phyloP scores from a whole-genome alignment of 2,888 invertebrate genomes.

The Chymomyza fuscimana region DNA sequence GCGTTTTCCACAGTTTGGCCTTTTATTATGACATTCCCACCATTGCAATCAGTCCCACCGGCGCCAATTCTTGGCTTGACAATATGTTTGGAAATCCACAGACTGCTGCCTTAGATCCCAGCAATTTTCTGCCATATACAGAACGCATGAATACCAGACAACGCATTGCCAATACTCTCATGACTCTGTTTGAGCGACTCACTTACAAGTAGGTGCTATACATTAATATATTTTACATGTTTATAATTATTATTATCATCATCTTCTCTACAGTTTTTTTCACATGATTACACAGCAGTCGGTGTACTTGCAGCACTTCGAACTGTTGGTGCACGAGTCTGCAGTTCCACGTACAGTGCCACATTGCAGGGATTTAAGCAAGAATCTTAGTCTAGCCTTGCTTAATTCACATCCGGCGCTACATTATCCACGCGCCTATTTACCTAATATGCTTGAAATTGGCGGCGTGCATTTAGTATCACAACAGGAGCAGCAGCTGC shows the following conservation, averaged over 20 bases:
- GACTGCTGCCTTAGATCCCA: slow-evolving; percentile 80
- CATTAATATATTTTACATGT: not conserved
- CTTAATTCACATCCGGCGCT: slow-evolving; percentile 78
- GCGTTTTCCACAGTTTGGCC: slow-evolving; percentile 69
- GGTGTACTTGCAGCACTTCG: slow-evolving; percentile 77
- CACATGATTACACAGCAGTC: slow-evolving; percentile 78
- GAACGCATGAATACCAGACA: slow-evolving; percentile 80
- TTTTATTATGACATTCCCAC: slow-evolving; percentile 77
- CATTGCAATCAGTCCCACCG: slow-evolving; percentile 79
- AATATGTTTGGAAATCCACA: slow-evolving; percentile 80
- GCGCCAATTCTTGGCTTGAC: slow-evolving; percentile 80
- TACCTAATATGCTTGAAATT: slow-evolving; percentile 78
- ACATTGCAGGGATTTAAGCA: slow-evolving; percentile 76
- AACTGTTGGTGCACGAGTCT: slow-evolving; percentile 59
- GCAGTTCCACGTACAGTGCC: slow-evolving; percentile 59
- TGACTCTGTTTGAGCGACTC: slow-evolving; percentile 77
- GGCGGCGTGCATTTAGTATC: slow-evolving; percentile 74
- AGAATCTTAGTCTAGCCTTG: slow-evolving; percentile 77
- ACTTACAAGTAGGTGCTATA: slow-evolving; percentile 74
- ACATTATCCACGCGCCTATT: slow-evolving; percentile 77
- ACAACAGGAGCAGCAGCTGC: slow-evolving; percentile 47
- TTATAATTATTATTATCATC: not conserved
- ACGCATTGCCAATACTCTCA: slow-evolving; percentile 79
- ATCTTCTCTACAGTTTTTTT: slow-evolving; percentile 68
- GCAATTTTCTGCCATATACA: slow-evolving; percentile 78